Evolutionary conservation across 2,113 vertebrate genomes (phyloP).

Genomic region (Fulmarus glacialis): DNA sequence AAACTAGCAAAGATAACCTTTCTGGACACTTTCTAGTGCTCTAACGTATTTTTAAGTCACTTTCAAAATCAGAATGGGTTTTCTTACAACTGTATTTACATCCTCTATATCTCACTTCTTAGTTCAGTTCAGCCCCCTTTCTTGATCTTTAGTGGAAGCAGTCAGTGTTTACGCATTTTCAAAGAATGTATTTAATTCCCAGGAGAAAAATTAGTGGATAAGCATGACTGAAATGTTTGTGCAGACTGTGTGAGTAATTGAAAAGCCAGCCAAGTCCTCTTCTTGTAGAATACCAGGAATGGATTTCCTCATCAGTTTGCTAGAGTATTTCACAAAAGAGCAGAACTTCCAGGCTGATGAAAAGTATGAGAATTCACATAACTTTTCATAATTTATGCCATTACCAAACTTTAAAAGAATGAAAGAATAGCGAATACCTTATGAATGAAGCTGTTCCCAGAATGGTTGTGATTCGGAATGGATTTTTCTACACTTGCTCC

Average conservation of each 20-base stretch:
- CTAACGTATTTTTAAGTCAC: background rate
- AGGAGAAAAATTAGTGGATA: background rate
- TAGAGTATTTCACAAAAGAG: background rate
- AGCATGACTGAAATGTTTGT: conserved; percentile 2
- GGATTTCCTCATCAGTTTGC: background rate
- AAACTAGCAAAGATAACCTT: background rate
- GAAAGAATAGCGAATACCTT: background rate
- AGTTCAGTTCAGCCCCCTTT: background rate
- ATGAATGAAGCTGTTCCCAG: background rate
- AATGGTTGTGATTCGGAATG: background rate
- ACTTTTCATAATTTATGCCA: background rate
- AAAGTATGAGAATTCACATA: background rate
- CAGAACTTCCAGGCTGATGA: background rate
- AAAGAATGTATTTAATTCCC: background rate
- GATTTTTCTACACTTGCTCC: background rate
- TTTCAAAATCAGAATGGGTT: background rate
- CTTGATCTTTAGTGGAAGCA: background rate
- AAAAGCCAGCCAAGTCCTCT: background rate
- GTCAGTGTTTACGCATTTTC: background rate
- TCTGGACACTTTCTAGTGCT: background rate
- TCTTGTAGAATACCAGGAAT: background rate
- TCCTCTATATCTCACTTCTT: background rate
- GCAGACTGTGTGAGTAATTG: background rate
- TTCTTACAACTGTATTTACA: background rate
- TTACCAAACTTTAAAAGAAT: background rate